Conservation (phyloP, 2,113 vertebrate genomes). For the Telmatochromis sp. region DNA sequence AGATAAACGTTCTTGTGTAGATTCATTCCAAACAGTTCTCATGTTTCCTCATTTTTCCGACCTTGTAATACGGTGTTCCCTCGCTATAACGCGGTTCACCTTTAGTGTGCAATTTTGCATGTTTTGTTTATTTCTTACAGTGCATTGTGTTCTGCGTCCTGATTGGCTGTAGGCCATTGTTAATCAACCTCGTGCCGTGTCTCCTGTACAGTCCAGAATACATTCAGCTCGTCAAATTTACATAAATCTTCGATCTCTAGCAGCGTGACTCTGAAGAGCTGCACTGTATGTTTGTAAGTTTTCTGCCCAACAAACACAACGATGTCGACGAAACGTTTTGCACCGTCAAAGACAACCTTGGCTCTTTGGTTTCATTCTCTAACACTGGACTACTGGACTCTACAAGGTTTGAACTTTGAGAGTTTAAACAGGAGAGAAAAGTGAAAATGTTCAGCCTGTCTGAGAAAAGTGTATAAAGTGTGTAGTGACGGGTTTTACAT, state of each 20-base stretch:
- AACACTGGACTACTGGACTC: too few relatives aligned
- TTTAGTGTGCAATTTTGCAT: neutral
- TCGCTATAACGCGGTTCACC: neutral
- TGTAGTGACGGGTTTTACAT: too few relatives aligned
- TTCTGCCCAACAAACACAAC: accelerated
- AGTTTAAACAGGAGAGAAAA: too few relatives aligned
- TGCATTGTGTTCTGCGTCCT: neutral
- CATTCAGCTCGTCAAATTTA: accelerated
- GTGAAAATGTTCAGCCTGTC: too few relatives aligned
- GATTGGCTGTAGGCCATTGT: neutral
- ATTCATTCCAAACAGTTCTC: neutral
- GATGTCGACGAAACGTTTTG: accelerated
- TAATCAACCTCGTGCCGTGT: accelerated
- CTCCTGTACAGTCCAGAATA: neutral
- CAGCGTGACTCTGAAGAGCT: accelerated
- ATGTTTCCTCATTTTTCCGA: neutral
- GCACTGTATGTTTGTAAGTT: neutral
- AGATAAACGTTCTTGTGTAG: neutral
- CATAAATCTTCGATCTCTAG: neutral
- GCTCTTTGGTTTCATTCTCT: too few relatives aligned
- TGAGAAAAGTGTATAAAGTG: too few relatives aligned
- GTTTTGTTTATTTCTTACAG: accelerated
- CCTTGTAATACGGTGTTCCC: accelerated
- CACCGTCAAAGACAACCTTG: too few relatives aligned
- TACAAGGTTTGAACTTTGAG: too few relatives aligned